Base-by-base conservation (phyloP, 2,888 invertebrate species). In the Pinctada fucata region DNA sequence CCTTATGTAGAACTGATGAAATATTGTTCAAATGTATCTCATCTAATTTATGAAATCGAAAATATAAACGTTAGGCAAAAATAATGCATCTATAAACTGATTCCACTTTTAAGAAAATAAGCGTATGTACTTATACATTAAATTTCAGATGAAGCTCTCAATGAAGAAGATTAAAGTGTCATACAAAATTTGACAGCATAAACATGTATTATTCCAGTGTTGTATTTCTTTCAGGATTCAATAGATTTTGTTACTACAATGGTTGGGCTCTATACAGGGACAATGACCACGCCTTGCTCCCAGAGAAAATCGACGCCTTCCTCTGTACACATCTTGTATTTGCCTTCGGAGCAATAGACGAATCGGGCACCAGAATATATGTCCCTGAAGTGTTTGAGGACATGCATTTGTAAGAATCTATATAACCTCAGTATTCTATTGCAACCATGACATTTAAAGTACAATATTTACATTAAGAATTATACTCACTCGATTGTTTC, bases 221-320 rank as follows among this genome's bases (percentile, higher is more conserved):
- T 31, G 31, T 1, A 31, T 31, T 31, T 31, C 31, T 31, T 31
- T 31, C 69, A 72, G 75, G 77, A 66, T 80, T 71, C 64, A 74
- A 75, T 47, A 84, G 92, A 71, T 97, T 98, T 70, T 99, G 99
- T 93, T 98, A 99, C 93, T 99, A 98, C 94, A 98, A 98, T 71
- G 99, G 99, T 93, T 99, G 99, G 98, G 97, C 99, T 0, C 98
- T 99, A 92, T 99, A 99, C 93, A 94, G 98, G 78, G 95, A 96
- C 13, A 97, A 81, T 0, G 66, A 83, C 2, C 97, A 98, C 93
- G 98, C 97, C 93, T 92, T 95, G 65, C 51, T 81, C 8, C 99
- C 99, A 0, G 98, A 98, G 93, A 97, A 99, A 91, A 98, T 99
- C 86, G 96, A 97, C 81, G 96, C 98, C 0, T 96, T 97, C 91